Conservation (phyloP, 2,888 invertebrate species). For the Himalopsyche tibetana region DNA sequence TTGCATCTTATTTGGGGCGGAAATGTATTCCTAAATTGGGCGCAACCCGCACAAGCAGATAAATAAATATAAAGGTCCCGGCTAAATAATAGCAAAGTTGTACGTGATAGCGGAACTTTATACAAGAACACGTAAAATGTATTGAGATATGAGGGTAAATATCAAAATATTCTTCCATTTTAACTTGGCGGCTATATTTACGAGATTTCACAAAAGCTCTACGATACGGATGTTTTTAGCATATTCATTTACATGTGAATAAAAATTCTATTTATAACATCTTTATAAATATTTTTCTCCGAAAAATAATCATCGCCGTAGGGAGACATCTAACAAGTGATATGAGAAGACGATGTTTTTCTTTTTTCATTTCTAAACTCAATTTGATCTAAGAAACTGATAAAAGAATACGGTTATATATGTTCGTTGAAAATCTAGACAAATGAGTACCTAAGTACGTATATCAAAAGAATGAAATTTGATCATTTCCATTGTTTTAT, state of each 20-base stretch:
- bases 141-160: conserved; percentile 43
- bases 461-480: too few relatives aligned
- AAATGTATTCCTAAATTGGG: conserved; percentile 31
- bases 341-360: too few relatives aligned
- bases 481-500: too few relatives aligned
- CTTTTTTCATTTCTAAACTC: too few relatives aligned
- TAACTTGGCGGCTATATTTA: conserved; percentile 17
- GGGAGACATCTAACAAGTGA: too few relatives aligned
- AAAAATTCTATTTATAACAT: conserved; percentile 8
- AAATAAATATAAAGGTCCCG: conserved; percentile 43
- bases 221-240: conserved; percentile 24
- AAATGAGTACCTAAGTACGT: too few relatives aligned
- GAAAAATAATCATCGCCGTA: background rate
- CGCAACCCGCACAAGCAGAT: conserved; percentile 33
- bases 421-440: too few relatives aligned
- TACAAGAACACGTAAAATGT: conserved; percentile 38
- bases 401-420: too few relatives aligned
- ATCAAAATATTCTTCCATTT: conserved; percentile 38
- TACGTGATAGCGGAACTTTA: conserved; percentile 40
- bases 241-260: conserved; percentile 19
- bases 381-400: too few relatives aligned
- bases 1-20: conserved; percentile 26
- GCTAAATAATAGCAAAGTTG: conserved; percentile 41
- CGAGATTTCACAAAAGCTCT: conserved; percentile 29
- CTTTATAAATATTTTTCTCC: background rate